Evolutionary conservation across 2,113 vertebrate species (phyloP), one percentile per base, ranked within the genome.

Genomic region (Tichodroma muraria): DNA sequence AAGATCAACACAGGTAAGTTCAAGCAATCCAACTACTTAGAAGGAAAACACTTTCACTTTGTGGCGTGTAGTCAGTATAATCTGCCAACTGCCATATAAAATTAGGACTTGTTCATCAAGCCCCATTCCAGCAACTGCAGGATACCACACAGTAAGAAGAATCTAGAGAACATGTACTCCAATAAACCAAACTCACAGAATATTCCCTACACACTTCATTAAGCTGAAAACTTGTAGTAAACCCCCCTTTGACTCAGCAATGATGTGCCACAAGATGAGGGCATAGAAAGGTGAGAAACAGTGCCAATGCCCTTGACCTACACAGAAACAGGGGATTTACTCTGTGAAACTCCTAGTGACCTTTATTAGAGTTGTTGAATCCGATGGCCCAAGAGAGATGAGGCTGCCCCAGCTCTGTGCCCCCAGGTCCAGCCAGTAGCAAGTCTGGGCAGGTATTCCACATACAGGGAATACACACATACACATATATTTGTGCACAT

Each of bases 401-500:
- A 94, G 35, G 37, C 13, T 80, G 61, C 22, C 35, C 27, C 31
- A 50, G 45, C 50, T 65, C 60, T 42, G 33, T 64, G 54, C 19
- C 38, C 33, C 33, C 11, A 33, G 31, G 31, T 53, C 71, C 54
- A 80, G 38, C 44, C 52, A 28, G 42, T 1, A 71, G 59, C 9
- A 2, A 80, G 73, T 59, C 65, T 70, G 44, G 73, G 40, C 60
- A 45, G 13, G 23, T 42, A 52, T 75, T 47, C 17, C 30, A 37
- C 4, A 7, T 8, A 12, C 1, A 35, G 30, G 20, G 33, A 66
- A 63, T 21, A 42, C 20, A 38, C 30, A 31, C 6, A 31, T 8
- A 38, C 3, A 22, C 0, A 0, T 23, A n/a, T 27, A 76, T n/a
- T 25, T 2, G 6, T 25, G 52, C 2, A 6, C 5, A 1, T 13